Percentiles rank a stretch among this genome's conserved stretches.
phyloP scores from a whole-genome alignment of 2,797 vertebrate species.

The Eulemur rubriventer region DNA sequence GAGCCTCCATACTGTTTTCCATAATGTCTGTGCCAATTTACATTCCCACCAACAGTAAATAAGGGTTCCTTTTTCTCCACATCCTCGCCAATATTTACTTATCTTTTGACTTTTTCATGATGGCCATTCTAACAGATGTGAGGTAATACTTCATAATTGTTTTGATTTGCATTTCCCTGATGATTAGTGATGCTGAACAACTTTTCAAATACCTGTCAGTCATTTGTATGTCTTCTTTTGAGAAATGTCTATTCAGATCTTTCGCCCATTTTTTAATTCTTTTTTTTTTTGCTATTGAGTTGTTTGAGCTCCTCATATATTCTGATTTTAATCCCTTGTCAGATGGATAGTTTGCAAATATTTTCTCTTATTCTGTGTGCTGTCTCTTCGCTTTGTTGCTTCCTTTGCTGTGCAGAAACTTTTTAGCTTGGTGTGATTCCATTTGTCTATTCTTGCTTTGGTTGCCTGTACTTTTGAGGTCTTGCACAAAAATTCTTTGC shows the following conservation, averaged over 20 bases:
- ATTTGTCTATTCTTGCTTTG: too few species aligned
- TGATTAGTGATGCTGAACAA: neutral
- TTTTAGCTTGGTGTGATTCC: too few species aligned
- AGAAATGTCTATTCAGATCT: neutral
- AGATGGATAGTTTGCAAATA: neutral
- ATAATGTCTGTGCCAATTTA: neutral
- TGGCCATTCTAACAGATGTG: neutral
- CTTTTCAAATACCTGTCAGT: neutral
- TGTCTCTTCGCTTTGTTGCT: too few species aligned
- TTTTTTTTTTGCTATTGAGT: neutral
- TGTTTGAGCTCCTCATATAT: neutral
- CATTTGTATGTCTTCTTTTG: neutral
- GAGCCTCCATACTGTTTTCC: neutral
- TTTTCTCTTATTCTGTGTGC: too few species aligned
- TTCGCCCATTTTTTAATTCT: neutral
- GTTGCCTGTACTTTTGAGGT: too few species aligned
- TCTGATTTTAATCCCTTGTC: neutral
- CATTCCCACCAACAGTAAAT: neutral
- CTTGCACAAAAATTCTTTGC: too few species aligned
- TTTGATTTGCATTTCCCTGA: neutral
- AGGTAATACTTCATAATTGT: neutral
- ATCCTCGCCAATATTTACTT: neutral
- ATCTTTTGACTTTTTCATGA: neutral
- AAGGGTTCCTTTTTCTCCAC: neutral
- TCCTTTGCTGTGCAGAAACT: too few species aligned